Evolutionary conservation across 2,113 vertebrate species (phyloP), one percentile per base, ranked within the genome.

Genomic region (Aldabrachelys gigantea): DNA sequence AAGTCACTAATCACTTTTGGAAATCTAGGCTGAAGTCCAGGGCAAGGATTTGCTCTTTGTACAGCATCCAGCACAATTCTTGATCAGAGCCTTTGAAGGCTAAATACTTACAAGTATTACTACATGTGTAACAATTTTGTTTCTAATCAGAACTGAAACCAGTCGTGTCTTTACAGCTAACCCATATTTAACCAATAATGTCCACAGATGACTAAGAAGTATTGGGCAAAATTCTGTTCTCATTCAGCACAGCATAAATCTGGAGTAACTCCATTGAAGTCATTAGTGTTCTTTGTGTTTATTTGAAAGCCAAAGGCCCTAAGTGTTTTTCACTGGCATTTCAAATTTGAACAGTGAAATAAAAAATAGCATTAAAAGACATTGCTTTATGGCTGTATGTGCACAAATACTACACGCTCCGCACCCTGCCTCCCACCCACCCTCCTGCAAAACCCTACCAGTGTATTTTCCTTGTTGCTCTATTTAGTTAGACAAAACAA

Each of bases 381-480:
- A 0, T 7, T 44, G 0, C 14, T 80, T 94, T 56, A 84, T 65
- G 21, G 31, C 0, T 1, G 49, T 75, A 80, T 85, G 82, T 13
- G 57, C 83, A 47, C 62, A 85, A 47, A 19, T 41, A 24, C 2
- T 86, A 16, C 17, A 27, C 4, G 41, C 44, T 49, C 76, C 69
- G 57, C 89, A 81, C 76, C 5, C 3, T 31, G 12, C 14, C 47
- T 47, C 47, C 47, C 47, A 47, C 47, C 47, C 47, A 10, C 44
- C 6, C 44, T 7, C 44, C 50, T 14, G 49, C 49, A 12, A 49
- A 49, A 1, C 2, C 4, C 1, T 53, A 17, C 14, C 6, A 3
- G 13, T 65, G 3, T 65, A 94, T 52, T 4, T 29, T 82, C 82
- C 21, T 50, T 44, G 19, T 79, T 86, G 52, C 87, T 56, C 24